Conservation (phyloP, 2,797 vertebrate species). For the Poeciliopsis turneri region DNA sequence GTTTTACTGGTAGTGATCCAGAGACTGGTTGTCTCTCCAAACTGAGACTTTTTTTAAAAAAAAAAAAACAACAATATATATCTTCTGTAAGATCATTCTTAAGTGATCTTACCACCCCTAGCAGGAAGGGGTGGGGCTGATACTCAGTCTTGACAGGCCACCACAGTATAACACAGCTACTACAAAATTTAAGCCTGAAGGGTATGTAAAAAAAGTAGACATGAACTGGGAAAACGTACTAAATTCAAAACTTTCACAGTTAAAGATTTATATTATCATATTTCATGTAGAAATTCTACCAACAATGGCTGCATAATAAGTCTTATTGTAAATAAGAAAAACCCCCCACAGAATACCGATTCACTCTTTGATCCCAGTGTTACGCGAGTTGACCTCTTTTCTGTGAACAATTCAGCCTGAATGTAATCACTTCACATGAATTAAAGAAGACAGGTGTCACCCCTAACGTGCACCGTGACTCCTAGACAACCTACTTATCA, state of each 20-base stretch:
- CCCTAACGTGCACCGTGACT: slow-evolving; percentile 46
- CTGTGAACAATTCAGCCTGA: not conserved
- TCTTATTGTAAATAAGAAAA: not conserved
- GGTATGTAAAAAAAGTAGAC: not conserved
- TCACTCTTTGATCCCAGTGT: not conserved
- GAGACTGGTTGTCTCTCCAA: too few species aligned
- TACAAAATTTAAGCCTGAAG: too few species aligned
- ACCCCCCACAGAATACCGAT: not conserved
- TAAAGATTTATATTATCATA: not conserved
- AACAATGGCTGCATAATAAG: not conserved
- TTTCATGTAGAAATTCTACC: not conserved
- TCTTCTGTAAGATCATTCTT: too few species aligned
- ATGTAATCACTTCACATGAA: slow-evolving; percentile 48
- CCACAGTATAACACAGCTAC: too few species aligned
- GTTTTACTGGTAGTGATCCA: not conserved
- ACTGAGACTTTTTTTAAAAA: too few species aligned
- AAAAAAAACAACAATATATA: too few species aligned
- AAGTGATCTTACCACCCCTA: too few species aligned
- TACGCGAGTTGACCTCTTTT: not conserved
- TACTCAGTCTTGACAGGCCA: too few species aligned
- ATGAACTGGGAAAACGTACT: not conserved
- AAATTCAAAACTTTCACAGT: not conserved
- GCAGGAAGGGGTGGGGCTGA: too few species aligned
- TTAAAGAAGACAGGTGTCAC: slow-evolving; percentile 69
- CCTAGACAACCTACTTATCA: slow-evolving; percentile 49